Percentiles rank a stretch among this genome's conserved stretches.
Conservation (phyloP, 2,888 invertebrate genomes). For the Arge pagana region DNA sequence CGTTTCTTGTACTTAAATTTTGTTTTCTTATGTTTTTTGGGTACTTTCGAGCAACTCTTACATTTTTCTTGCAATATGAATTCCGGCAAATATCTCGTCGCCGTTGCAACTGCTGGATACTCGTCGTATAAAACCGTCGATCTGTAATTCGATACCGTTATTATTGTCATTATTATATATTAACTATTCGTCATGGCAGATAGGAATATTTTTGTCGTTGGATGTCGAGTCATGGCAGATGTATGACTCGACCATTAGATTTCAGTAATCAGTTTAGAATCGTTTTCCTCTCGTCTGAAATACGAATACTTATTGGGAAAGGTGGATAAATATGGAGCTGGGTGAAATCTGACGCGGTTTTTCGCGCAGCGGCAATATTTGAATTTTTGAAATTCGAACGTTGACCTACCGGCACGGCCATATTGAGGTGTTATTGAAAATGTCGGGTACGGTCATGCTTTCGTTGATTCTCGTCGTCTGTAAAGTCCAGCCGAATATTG, state of each 20-base stretch:
- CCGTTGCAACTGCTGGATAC: constrained; percentile 59
- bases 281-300: no score
- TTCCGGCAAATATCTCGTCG: constrained; percentile 60
- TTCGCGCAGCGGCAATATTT: constrained; percentile 15
- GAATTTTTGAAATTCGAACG: constrained; percentile 8
- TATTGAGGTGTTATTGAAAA: constrained; percentile 16
- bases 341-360: no score
- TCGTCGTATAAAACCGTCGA: constrained; percentile 56
- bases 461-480: no score
- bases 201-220: no score
- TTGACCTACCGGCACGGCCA: constrained; percentile 16
- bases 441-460: no score
- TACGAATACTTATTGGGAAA: no score
- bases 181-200: no score
- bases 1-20: constrained; percentile 61
- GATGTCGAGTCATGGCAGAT: no score
- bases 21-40: constrained; percentile 53
- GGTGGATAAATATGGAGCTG: no score
- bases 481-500: no score
- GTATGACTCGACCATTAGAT: no score
- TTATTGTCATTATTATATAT: neutral
- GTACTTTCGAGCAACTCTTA: constrained; percentile 39
- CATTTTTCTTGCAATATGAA: constrained; percentile 56
- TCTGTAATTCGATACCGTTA: constrained; percentile 43
- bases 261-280: no score